Conservation (phyloP, 2,113 vertebrate genomes). For the Andinoacara biseriatus region DNA sequence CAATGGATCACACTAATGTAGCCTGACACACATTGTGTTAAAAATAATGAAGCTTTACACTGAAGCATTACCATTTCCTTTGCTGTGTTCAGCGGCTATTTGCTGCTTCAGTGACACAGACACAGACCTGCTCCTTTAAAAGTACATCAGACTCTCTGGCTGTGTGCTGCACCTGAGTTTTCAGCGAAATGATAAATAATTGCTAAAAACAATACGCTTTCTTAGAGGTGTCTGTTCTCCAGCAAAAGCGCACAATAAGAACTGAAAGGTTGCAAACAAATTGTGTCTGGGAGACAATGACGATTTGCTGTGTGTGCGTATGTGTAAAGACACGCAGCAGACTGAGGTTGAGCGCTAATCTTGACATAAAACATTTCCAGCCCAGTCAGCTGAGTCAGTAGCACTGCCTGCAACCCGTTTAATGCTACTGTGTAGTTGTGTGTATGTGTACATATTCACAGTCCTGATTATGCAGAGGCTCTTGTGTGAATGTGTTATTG, state of each 20-base stretch:
- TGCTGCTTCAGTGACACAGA: neutral
- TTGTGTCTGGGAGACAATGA: conserved; percentile 24
- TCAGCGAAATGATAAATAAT: conserved; percentile 7
- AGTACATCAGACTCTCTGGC: neutral
- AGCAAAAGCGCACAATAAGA: conserved; percentile 21
- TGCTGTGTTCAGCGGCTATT: neutral
- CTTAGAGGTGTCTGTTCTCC: conserved; percentile 3
- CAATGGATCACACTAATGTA: neutral
- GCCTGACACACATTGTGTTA: neutral
- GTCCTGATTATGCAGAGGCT: neutral
- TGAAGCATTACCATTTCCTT: neutral
- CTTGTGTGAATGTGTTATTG: neutral
- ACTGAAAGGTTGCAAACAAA: conserved; percentile 2
- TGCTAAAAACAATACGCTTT: conserved; percentile 23
- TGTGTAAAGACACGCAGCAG: conserved; percentile 33
- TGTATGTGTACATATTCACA: neutral
- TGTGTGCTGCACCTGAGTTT: neutral
- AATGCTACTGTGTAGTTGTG: conserved; percentile 9
- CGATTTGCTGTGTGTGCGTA: conserved; percentile 1
- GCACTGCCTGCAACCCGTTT: conserved; percentile 19
- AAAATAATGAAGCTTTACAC: neutral
- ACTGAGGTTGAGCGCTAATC: conserved; percentile 43
- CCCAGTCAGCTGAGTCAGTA: conserved; percentile 31
- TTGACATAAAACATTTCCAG: conserved; percentile 49
- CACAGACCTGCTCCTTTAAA: conserved; percentile 3